phyloP scores from a whole-genome alignment of 2,797 vertebrate genomes.

The Siniperca obscura region DNA sequence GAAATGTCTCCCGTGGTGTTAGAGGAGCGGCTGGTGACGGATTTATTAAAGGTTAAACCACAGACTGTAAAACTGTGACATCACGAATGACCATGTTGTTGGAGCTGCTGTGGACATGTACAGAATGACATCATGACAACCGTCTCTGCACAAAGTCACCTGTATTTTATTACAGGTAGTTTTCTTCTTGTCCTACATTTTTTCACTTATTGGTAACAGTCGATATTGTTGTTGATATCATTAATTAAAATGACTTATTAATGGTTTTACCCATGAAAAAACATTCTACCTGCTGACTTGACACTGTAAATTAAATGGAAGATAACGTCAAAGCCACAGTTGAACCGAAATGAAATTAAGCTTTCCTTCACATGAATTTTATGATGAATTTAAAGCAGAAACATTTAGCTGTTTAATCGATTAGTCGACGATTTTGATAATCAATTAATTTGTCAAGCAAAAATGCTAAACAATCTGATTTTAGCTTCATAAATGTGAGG shows the following conservation, averaged over 20 bases:
- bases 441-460: background rate
- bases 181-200: background rate
- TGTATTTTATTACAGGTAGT: background rate
- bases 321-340: background rate
- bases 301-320: background rate
- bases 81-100: slow-evolving; percentile 3
- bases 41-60: slow-evolving; percentile 57
- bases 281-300: background rate
- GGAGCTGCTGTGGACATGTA: slow-evolving; percentile 9
- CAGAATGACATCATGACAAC: slow-evolving; percentile 5
- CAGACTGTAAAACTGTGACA: slow-evolving; percentile 36
- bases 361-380: too few relatives aligned
- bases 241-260: background rate
- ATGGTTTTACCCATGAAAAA: background rate
- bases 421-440: background rate
- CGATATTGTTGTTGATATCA: too few relatives aligned
- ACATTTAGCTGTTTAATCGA: background rate
- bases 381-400: background rate
- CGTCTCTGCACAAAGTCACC: background rate
- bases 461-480: background rate
- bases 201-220: too few relatives aligned
- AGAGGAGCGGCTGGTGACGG: slow-evolving; percentile 53
- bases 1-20: slow-evolving; percentile 70
- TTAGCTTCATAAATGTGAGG: background rate
- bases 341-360: background rate